These are phyloP conservation scores for Amniataba percoides DNA, from an alignment of 2,797 vertebrate species.

Conservation along the genomic window DNA sequence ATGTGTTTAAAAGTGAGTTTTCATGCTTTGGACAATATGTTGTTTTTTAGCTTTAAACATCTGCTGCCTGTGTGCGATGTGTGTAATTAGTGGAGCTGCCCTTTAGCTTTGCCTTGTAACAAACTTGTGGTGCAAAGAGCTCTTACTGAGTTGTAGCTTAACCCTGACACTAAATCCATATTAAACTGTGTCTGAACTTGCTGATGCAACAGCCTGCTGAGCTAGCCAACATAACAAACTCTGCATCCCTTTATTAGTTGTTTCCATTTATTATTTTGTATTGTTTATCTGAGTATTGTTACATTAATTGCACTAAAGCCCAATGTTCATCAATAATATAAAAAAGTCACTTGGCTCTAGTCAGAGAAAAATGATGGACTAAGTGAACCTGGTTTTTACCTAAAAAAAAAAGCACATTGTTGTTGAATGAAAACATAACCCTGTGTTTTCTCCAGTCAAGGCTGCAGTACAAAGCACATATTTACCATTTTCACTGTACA, in stretches of 20 bases:
- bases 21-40: neutral
- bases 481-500: neutral
- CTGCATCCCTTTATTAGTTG: neutral
- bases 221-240: neutral
- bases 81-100: neutral
- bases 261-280: neutral
- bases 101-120: neutral
- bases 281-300: neutral
- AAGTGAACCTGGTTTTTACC: neutral
- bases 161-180: neutral
- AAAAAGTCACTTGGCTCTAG: neutral
- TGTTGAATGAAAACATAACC: neutral
- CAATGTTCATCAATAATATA: neutral
- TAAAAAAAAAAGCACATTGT: neutral
- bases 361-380: conserved; percentile 1
- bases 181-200: neutral
- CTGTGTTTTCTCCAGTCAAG: neutral
- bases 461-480: neutral
- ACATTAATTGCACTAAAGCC: neutral
- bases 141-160: neutral
- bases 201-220: neutral
- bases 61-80: neutral
- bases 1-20: neutral
- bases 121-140: neutral
- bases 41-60: neutral